Percentiles rank a stretch among this genome's conserved stretches.
Evolutionary conservation across 2,797 vertebrate species (phyloP).

Genomic region (Linurgus olivaceus): DNA sequence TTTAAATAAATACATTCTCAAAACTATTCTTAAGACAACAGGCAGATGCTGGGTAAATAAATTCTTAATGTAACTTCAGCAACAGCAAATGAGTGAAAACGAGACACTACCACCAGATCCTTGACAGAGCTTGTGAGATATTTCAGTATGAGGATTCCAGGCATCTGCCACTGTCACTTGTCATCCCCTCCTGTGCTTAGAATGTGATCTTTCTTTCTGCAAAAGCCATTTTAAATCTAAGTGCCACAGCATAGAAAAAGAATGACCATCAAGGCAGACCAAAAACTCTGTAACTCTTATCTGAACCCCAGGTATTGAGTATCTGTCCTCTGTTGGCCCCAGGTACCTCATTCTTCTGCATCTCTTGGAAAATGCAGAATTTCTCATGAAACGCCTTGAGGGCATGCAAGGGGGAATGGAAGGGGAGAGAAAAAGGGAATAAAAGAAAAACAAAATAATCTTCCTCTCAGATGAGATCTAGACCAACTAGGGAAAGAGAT

Average conservation of each 20-base stretch:
- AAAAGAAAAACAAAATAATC: constrained; percentile 29
- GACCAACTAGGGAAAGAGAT: background rate
- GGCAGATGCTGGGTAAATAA: background rate
- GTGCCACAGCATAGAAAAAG: background rate
- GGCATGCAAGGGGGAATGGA: constrained; percentile 29
- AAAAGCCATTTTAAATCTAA: background rate
- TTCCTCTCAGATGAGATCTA: constrained; percentile 5
- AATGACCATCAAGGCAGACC: background rate
- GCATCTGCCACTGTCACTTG: background rate
- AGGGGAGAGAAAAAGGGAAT: constrained; percentile 39
- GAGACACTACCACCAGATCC: background rate
- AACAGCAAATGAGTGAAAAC: background rate
- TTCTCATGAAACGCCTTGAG: constrained; percentile 56
- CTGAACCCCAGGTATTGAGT: constrained; percentile 29
- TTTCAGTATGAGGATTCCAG: background rate
- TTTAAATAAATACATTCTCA: background rate
- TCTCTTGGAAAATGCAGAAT: constrained; percentile 47
- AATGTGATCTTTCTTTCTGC: background rate
- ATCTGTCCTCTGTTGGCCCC: background rate
- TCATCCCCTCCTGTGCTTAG: background rate
- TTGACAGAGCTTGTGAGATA: background rate
- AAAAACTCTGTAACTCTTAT: constrained; percentile 35
- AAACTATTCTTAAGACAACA: background rate
- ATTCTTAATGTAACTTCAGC: background rate
- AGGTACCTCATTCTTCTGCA: constrained; percentile 72